Conservation (phyloP, 2,797 vertebrate species). For the Anguilla pacifica region DNA sequence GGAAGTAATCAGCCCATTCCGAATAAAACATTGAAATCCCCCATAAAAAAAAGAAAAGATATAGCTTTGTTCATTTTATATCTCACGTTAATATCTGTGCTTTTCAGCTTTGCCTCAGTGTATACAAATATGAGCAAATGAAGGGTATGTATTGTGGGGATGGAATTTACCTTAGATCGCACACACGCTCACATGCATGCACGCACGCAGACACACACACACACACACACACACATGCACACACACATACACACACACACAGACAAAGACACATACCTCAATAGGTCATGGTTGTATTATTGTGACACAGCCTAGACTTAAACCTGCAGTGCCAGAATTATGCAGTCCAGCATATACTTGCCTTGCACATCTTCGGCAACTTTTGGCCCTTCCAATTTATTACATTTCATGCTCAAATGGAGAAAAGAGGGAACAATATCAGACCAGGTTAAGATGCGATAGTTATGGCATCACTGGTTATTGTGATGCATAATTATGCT, state of each 20-base stretch:
- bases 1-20: neutral
- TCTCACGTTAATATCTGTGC: neutral
- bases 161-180: neutral
- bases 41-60: neutral
- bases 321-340: neutral
- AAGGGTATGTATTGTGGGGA: neutral
- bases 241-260: neutral
- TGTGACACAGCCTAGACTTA: no score
- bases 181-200: neutral
- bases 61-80: conserved; percentile 1
- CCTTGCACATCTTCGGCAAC: neutral
- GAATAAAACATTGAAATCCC: conserved; percentile 12
- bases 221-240: neutral
- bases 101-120: neutral
- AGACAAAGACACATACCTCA: neutral
- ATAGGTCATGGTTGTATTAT: no score
- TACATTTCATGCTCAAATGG: no score
- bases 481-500: neutral
- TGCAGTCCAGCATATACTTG: neutral
- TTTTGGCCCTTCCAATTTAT: no score
- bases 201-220: neutral
- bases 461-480: neutral
- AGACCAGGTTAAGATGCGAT: neutral
- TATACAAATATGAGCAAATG: neutral
- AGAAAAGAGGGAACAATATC: neutral